Evolutionary conservation across 2,888 invertebrate species (phyloP), one percentile per base, ranked within the genome.

Genomic region (Acrobasis suavella): DNA sequence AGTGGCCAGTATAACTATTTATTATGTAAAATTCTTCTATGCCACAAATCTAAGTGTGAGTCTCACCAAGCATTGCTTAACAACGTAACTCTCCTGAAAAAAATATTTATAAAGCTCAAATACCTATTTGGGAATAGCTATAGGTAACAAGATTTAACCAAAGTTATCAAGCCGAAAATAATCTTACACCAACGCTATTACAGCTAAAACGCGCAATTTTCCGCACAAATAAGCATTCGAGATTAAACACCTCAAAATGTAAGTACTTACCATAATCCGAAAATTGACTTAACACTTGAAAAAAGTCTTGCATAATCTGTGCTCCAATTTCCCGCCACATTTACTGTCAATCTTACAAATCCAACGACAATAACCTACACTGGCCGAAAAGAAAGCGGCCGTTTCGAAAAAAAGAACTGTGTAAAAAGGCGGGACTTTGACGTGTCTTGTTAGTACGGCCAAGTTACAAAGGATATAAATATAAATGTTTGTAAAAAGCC

Each of bases 381-480:
- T 69, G 69, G 74, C 69, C 73, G 77, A 75, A 77, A 80, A 78
- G 75, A 78, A 81, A 78, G 75, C 70, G 69, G 60, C 81, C 81
- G 81, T 83, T 78, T 67, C 62, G 59, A 69, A 73, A 74, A n/a
- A 76, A 72, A 73, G 65, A 67, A 65, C 60, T 52, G 39, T 64
- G 61, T 61, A 62, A 62, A 62, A 63, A 58, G 85, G 84, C 87
- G 83, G 83, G 74, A 71, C 62, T 83, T 81, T 83, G 86, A 85
- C 87, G 70, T 67, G 87, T 89, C 90, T 90, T 90, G 90, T 91
- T 91, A 91, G 89, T 80, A 76, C 80, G 76, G 76, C 79, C 90
- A 87, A 89, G 88, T 89, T 88, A 89, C 82, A 87, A 78, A 79
- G 80, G 78, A 86, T 89, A 87, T 88, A 89, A 89, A 89, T 89